These are phyloP conservation scores for Echinometra lucunter DNA, from an alignment of 53 echinoderm and acorn worm genomes.

Conservation along the genomic window DNA sequence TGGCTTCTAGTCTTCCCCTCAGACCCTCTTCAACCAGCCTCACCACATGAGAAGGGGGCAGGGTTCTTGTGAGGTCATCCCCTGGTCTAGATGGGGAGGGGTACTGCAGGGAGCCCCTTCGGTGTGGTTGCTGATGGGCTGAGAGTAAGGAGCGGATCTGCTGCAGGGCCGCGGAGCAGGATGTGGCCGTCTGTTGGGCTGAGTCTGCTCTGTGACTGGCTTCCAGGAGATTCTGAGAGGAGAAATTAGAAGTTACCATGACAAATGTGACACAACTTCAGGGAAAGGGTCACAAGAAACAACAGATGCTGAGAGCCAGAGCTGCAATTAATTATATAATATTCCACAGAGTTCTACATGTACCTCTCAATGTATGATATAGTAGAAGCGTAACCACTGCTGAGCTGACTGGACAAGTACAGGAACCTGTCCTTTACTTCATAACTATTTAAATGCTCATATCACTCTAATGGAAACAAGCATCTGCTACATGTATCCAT, in stretches of 20 bases:
- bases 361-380: no score
- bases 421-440: neutral
- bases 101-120: conserved; percentile 33
- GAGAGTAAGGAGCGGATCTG: conserved; percentile 53
- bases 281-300: neutral
- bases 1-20: conserved; percentile 48
- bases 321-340: no score
- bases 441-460: neutral
- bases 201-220: conserved; percentile 54
- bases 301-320: neutral
- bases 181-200: conserved; percentile 44
- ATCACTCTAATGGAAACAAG: neutral
- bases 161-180: conserved; percentile 46
- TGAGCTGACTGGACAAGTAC: neutral
- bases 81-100: conserved; percentile 18
- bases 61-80: neutral
- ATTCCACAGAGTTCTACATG: no score
- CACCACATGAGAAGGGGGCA: conserved; percentile 66
- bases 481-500: neutral
- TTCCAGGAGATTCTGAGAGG: conserved; percentile 43
- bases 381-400: neutral
- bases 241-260: neutral
- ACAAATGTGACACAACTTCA: neutral
- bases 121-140: neutral
- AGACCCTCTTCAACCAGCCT: conserved; percentile 71